Base-by-base conservation (phyloP, 1,140 invertebrate genomes). In the Arctopsyche grandis region DNA sequence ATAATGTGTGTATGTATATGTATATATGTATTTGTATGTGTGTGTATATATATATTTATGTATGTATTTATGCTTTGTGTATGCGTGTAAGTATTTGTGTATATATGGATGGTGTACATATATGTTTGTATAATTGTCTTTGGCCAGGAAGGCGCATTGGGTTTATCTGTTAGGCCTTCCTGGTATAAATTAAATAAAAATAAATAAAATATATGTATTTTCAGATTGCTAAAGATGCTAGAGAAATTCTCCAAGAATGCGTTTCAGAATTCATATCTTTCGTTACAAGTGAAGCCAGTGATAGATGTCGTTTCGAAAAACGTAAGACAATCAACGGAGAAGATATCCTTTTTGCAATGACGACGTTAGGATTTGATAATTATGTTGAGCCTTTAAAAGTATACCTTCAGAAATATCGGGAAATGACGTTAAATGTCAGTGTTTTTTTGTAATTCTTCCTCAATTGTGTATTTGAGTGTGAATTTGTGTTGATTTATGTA, bases 191-290 rank as follows among this genome's bases (percentile, higher is more conserved):
- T n/a, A n/a, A n/a, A 9, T 58, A 5, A 58, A 58, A 16, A 19
- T 22, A 63, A 5, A 22, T 16, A 21, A 7, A 22, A 1, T 19
- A 9, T 19, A 5, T 29, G 5, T 9, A n/a, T 75, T 90, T 91
- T 73, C 86, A 95, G 94, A 98, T 99, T 84, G 97, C 98, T 0
- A 99, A 99, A 91, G 99, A 99, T 90, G 98, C 98, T 0, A 92
- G 99, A 83, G 98, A 99, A 89, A 99, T 98, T 90, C 96, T 99
- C 19, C 99, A 99, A 88, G 99, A 99, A 88, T 99, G 98, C 90
- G 98, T 99, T 46, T 99, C 97, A 0, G 99, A 99, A 86, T 99
- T 99, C 85, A 99, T 99, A 84, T 98, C 97, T 82, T 99, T 99
- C 85, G 98, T 99, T 66, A 99, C 98, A 0, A 98, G 97, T 84